A percentile compares a stretch with the other conserved stretches of the same genome.
Conservation (phyloP, 2,797 vertebrate species). For the Ibycter americanus region DNA sequence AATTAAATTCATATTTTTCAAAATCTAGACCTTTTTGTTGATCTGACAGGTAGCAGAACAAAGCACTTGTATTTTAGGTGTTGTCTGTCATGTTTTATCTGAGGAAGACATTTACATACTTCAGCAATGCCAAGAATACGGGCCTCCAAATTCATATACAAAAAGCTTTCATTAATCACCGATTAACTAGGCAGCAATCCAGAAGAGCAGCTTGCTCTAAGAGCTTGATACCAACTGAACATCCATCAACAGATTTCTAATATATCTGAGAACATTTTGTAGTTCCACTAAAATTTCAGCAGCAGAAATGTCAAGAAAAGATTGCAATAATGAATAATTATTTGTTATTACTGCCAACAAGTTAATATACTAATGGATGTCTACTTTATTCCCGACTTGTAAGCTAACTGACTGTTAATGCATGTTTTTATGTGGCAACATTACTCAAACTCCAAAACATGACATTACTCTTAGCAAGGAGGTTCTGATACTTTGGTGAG, state of each 20-base stretch:
- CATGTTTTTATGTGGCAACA: background rate
- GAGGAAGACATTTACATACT: conserved; percentile 10
- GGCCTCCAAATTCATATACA: conserved; percentile 1
- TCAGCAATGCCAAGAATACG: conserved; percentile 26
- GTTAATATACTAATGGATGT: background rate
- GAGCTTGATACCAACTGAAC: conserved; percentile 34
- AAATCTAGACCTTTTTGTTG: background rate
- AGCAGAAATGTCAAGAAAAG: background rate
- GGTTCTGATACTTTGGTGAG: background rate
- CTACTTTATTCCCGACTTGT: background rate
- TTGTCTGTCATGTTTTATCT: conserved; percentile 55
- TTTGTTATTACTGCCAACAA: background rate
- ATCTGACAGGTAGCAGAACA: conserved; percentile 41
- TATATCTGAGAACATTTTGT: conserved; percentile 13
- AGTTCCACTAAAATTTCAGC: background rate
- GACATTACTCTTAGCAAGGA: background rate
- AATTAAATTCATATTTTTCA: background rate
- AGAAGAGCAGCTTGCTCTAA: conserved; percentile 3
- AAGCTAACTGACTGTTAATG: conserved; percentile 14
- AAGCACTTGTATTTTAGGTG: conserved; percentile 12
- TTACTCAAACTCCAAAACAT: conserved; percentile 16
- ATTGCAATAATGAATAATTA: background rate
- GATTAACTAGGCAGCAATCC: conserved; percentile 38
- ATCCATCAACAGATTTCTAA: conserved; percentile 32
- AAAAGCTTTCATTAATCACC: conserved; percentile 25